These are phyloP conservation scores for Ceriagrion tenellum DNA, from an alignment of 2,888 invertebrate species.

Conservation along the genomic window DNA sequence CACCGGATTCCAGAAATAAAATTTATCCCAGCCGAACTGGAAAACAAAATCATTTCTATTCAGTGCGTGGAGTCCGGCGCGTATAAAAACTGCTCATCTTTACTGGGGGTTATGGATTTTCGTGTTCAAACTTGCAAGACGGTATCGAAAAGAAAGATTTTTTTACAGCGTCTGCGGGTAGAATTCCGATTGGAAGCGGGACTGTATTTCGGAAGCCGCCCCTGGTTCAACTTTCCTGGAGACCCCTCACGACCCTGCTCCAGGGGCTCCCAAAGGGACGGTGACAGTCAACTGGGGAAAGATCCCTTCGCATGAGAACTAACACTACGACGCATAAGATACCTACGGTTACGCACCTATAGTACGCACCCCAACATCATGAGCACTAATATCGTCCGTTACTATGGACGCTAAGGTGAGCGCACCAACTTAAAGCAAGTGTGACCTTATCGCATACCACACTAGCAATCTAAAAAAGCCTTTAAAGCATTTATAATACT, in stretches of 20 bases:
- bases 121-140: background rate
- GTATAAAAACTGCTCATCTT: background rate
- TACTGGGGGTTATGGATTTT: background rate
- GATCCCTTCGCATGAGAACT: background rate
- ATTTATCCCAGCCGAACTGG: background rate
- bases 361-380: background rate
- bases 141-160: background rate
- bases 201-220: background rate
- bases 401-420: background rate
- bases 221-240: background rate
- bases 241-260: background rate
- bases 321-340: background rate
- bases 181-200: background rate
- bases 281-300: background rate
- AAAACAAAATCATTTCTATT: background rate
- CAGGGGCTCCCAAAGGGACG: background rate
- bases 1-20: background rate
- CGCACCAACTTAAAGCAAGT: background rate
- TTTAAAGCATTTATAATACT: background rate
- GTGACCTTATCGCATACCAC: background rate
- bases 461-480: background rate
- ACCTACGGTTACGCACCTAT: background rate
- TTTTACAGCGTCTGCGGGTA: background rate
- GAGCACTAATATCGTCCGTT: background rate
- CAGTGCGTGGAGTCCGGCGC: background rate